Base-by-base conservation (phyloP, 2,888 invertebrate genomes). In the Didymodactylos carnosus region DNA sequence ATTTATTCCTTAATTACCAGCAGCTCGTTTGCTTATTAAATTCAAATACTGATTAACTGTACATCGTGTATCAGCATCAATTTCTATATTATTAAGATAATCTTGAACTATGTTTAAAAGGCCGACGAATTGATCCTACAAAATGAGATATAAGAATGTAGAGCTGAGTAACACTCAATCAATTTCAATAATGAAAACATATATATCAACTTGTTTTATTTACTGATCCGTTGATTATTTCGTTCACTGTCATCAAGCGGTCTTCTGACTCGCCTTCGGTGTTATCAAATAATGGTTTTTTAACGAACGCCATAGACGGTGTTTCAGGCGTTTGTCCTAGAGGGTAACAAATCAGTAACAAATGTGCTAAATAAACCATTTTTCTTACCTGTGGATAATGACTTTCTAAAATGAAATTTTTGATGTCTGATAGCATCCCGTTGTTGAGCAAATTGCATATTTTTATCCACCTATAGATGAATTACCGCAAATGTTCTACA, bases 51-150 rank as follows among this genome's bases (percentile, higher is more conserved):
- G 92, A 83, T 91, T 91, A 80, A 98, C 91, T 11, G 94, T 93
- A 85, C 95, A 97, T 83, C 92, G 91, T 53, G 95, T 97, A 84
- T 97, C 97, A 4, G 95, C 93, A 85, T 98, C 97, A 71, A 95
- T 91, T 83, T 98, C 95, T 88, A 94, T 92, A 76, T 91, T 91
- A 78, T 90, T 90, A 79, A 98, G 86, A 84, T 94, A 98, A 79
- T 90, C 91, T 82, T 92, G 90, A 76, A 98, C 92, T 78, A 99
- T 85, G 5, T 95, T 91, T 77, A 97, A 88, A 79, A 99, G 86
- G 0, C 98, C 98, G 35, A 94, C 94, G 86, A 97, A 99, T 76
- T 89, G 88, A 75, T 89, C 90, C 35, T 49, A 49, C 2, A 49
- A 49, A 25, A 23, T 23, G 2, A 25, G 25, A 11, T 4, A 23